These are phyloP conservation scores for Hiodon alosoides DNA, from an alignment of 2,113 vertebrate genomes.

Conservation along the genomic window DNA sequence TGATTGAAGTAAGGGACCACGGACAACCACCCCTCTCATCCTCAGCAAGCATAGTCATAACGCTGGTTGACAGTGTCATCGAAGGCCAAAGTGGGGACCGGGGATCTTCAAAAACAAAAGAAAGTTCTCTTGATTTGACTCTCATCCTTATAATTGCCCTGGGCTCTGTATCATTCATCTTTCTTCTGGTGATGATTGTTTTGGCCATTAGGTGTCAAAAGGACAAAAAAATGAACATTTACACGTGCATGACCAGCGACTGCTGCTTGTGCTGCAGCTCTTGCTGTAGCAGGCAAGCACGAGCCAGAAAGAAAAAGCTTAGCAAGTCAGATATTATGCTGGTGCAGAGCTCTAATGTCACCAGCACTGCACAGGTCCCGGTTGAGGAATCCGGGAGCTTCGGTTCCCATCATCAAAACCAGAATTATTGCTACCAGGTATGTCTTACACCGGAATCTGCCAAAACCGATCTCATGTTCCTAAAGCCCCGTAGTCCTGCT, in stretches of 20 bases:
- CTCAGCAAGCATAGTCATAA: slow-evolving; percentile 77
- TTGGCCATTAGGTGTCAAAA: slow-evolving; percentile 92
- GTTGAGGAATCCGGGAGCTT: slow-evolving; percentile 84
- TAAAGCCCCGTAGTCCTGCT: slow-evolving; percentile 89
- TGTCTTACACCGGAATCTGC: slow-evolving; percentile 96
- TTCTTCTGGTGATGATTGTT: slow-evolving; percentile 93
- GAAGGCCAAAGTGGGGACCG: slow-evolving; percentile 57
- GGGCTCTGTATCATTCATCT: slow-evolving; percentile 90
- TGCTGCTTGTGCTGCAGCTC: slow-evolving; percentile 71
- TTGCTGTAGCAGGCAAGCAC: slow-evolving; percentile 83
- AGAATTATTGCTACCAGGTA: slow-evolving; percentile 98
- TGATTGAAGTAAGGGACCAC: slow-evolving; percentile 90
- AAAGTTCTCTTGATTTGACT: slow-evolving; percentile 82
- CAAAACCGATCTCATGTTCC: slow-evolving; percentile 97
- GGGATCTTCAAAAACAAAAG: slow-evolving; percentile 58
- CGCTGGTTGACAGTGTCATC: slow-evolving; percentile 78
- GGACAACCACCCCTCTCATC: slow-evolving; percentile 91
- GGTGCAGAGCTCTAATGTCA: slow-evolving; percentile 78
- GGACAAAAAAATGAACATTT: slow-evolving; percentile 88
- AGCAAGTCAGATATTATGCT: slow-evolving; percentile 91
- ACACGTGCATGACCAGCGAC: slow-evolving; percentile 73
- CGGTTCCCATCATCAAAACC: slow-evolving; percentile 84
- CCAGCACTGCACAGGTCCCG: slow-evolving; percentile 69
- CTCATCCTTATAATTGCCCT: slow-evolving; percentile 94
- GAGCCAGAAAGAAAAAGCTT: slow-evolving; percentile 78